Evolutionary conservation across 2,888 invertebrate species (phyloP).

Genomic region (Lamellibrachia columna): DNA sequence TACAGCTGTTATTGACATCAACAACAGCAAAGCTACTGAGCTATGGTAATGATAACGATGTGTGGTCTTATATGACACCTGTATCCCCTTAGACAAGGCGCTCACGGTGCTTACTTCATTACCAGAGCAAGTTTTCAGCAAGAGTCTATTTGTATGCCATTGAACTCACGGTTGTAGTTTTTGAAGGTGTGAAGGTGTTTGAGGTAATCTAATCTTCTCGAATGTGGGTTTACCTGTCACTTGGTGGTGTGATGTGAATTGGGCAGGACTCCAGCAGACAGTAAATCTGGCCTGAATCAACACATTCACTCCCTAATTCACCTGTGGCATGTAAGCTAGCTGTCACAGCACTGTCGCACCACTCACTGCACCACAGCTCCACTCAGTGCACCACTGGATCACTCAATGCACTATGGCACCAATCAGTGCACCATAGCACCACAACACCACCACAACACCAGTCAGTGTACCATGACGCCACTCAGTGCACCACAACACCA

Average conservation of each 20-base stretch:
- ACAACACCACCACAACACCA: too few species aligned
- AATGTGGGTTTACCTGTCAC: background rate
- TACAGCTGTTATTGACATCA: too few species aligned
- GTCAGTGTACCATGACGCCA: too few species aligned
- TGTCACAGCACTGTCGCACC: background rate
- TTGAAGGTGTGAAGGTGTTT: background rate
- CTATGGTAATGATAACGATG: too few species aligned
- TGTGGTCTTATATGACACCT: too few species aligned
- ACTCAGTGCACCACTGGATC: background rate
- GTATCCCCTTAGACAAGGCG: too few species aligned
- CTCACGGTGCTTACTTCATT: too few species aligned
- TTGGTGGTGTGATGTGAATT: background rate
- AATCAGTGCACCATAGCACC: background rate
- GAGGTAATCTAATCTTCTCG: background rate
- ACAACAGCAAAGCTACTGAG: too few species aligned
- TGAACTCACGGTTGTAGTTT: background rate
- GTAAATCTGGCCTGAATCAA: background rate
- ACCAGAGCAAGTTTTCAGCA: background rate
- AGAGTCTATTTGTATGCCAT: background rate
- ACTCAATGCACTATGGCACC: background rate
- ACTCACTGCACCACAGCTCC: background rate
- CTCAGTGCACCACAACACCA: too few species aligned
- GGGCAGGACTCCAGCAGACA: background rate
- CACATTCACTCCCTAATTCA: background rate
- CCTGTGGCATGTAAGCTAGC: background rate